Percentiles rank a stretch among this genome's conserved stretches.
These are phyloP conservation scores for Deroplatys truncata DNA, from an alignment of 2,888 invertebrate species.

Conservation along the genomic window DNA sequence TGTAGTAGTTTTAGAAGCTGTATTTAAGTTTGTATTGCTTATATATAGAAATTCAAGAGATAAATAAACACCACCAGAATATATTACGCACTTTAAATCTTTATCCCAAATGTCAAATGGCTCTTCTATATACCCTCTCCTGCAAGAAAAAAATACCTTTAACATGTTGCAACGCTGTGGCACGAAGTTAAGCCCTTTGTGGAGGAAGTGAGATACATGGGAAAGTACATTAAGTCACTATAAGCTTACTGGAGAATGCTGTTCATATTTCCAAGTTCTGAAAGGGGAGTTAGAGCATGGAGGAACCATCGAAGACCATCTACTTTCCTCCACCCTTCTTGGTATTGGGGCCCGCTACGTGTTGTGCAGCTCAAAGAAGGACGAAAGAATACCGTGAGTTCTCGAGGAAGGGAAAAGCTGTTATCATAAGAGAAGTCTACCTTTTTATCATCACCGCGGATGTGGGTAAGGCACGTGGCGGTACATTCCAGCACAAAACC, in stretches of 20 bases:
- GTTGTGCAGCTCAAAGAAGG: neutral
- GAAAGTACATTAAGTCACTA: neutral
- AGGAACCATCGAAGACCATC: neutral
- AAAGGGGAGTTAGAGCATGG: neutral
- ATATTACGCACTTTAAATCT: neutral
- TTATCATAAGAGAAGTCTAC: neutral
- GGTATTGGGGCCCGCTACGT: neutral
- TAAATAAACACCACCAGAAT: neutral
- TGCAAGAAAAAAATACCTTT: neutral
- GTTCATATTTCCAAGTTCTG: neutral
- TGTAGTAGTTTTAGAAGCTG: too few species aligned
- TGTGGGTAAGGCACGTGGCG: neutral
- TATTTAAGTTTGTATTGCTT: too few species aligned
- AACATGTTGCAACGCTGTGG: neutral
- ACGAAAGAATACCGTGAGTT: neutral
- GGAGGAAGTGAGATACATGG: neutral
- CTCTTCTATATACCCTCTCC: neutral
- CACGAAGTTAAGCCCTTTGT: neutral
- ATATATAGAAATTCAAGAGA: too few species aligned
- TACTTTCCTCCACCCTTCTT: neutral
- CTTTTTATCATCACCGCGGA: neutral
- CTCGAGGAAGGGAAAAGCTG: neutral
- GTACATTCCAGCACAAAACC: neutral
- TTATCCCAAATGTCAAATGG: neutral
- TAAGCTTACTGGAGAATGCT: neutral